These are phyloP conservation scores for Anhinga rufa DNA, from an alignment of 2,113 vertebrate species.

Conservation along the genomic window DNA sequence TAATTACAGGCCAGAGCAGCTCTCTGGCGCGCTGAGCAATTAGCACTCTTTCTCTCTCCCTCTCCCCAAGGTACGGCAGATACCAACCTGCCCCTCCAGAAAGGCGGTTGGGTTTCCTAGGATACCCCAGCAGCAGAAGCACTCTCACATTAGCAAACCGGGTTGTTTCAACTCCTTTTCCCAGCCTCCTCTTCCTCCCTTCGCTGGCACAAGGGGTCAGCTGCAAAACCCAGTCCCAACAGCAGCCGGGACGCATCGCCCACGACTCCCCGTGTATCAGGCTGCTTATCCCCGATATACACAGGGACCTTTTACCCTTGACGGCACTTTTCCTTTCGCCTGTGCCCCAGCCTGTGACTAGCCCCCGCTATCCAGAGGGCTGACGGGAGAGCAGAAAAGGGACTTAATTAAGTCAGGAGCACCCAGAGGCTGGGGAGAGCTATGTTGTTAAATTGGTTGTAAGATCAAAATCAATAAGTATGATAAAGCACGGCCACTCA, in stretches of 20 bases:
- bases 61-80: constrained; percentile 11
- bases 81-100: constrained; percentile 33
- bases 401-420: constrained; percentile 6
- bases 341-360: fast-evolving
- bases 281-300: not conserved
- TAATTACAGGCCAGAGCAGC: constrained; percentile 64
- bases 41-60: constrained; percentile 28
- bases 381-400: not conserved
- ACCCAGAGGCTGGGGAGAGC: not conserved
- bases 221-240: not conserved
- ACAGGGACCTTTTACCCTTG: not conserved
- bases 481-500: not conserved
- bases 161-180: not conserved
- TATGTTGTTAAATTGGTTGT: not conserved
- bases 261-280: fast-evolving
- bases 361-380: not conserved
- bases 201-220: not conserved
- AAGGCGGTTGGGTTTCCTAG: constrained; percentile 64
- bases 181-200: not conserved
- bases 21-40: constrained; percentile 30
- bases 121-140: constrained; percentile 43
- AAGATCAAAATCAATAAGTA: constrained; percentile 1
- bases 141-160: constrained; percentile 10
- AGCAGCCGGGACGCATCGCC: not conserved
- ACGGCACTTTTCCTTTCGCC: not conserved